These are phyloP conservation scores for Gobius niger DNA, from an alignment of 2,113 vertebrate genomes.

Conservation along the genomic window DNA sequence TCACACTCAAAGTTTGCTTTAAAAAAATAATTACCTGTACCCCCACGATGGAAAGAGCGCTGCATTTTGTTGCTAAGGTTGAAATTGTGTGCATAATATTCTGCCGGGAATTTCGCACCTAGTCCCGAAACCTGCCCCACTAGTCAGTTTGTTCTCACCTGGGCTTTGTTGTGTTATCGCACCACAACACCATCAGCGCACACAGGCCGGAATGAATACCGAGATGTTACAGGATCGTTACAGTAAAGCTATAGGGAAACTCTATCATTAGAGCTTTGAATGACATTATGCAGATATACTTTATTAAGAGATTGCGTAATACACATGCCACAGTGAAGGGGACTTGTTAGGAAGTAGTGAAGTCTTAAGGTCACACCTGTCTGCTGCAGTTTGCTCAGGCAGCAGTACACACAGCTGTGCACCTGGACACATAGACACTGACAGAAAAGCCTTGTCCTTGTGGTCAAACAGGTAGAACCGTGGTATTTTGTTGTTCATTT, in stretches of 20 bases:
- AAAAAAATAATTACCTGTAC: too few species aligned
- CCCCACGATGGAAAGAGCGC: too few species aligned
- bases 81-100: slow-evolving; percentile 1
- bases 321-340: not conserved
- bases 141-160: slow-evolving; percentile 53
- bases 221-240: slow-evolving; percentile 3
- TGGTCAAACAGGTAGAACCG: not conserved
- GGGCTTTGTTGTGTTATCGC: slow-evolving; percentile 62
- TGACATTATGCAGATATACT: not conserved
- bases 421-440: slow-evolving; percentile 71
- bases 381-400: slow-evolving; percentile 79
- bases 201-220: slow-evolving; percentile 46
- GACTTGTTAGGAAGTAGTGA: slow-evolving; percentile 38
- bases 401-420: slow-evolving; percentile 64
- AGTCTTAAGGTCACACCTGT: slow-evolving; percentile 70
- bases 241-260: not conserved
- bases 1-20: too few species aligned
- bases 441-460: slow-evolving; percentile 5
- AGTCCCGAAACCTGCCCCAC: slow-evolving; percentile 38
- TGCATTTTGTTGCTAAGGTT: not conserved
- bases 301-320: not conserved
- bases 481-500: not conserved
- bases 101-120: slow-evolving; percentile 56
- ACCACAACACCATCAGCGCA: slow-evolving; percentile 61
- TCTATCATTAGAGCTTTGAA: too few species aligned